These are phyloP conservation scores for Alectura lathami DNA, from an alignment of 2,113 vertebrate genomes.

Conservation along the genomic window DNA sequence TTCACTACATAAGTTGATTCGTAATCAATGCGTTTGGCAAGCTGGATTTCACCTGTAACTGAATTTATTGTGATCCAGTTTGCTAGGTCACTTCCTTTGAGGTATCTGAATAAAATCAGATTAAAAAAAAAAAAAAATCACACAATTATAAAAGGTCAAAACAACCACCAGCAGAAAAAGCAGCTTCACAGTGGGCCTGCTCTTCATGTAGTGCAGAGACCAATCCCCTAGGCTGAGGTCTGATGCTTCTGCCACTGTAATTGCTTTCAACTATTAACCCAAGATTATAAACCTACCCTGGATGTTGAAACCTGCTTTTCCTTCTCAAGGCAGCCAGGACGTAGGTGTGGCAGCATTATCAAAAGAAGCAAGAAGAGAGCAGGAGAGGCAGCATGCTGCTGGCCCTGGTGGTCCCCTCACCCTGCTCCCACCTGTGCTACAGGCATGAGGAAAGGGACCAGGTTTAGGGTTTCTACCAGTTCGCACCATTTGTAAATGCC, in stretches of 20 bases:
- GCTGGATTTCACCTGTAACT: constrained; percentile 76
- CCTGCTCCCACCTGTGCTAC: not conserved
- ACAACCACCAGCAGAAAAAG: not conserved
- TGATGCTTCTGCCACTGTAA: not conserved
- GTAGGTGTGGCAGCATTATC: not conserved
- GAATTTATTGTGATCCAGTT: constrained; percentile 76
- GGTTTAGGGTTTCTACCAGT: fast-evolving
- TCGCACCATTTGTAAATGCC: not conserved
- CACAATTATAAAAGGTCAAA: not conserved
- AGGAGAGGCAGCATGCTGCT: not conserved
- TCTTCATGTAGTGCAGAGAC: not conserved
- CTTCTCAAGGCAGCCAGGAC: not conserved
- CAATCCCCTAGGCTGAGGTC: not conserved
- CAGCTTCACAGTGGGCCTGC: not conserved
- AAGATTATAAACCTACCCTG: not conserved
- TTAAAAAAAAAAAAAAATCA: not conserved
- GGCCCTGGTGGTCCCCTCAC: fast-evolving
- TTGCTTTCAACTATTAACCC: not conserved
- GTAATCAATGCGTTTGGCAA: constrained; percentile 73
- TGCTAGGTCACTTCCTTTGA: constrained; percentile 71
- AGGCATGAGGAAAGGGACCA: not conserved
- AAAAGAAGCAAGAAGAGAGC: fast-evolving
- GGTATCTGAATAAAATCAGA: constrained; percentile 69
- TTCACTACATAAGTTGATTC: constrained; percentile 77
- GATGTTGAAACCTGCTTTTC: not conserved